Percentiles rank a stretch among this genome's conserved stretches.
Conservation (phyloP, 1,140 invertebrate genomes). For the Drosophila setifemur region DNA sequence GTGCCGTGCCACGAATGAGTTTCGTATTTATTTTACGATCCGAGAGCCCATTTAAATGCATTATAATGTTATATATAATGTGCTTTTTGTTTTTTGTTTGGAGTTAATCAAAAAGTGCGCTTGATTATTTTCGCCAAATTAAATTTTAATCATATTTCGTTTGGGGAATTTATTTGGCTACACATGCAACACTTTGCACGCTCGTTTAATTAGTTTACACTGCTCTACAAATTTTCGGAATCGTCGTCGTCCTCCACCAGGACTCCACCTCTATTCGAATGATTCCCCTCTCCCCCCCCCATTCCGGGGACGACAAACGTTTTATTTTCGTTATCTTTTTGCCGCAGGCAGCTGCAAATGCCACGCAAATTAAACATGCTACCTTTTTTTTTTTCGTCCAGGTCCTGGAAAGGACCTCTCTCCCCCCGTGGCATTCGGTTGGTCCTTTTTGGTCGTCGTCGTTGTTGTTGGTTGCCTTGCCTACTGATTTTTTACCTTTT, state of each 20-base stretch:
- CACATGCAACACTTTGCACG: slow-evolving; percentile 34
- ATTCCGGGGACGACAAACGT: slow-evolving; percentile 57
- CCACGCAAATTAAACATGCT: slow-evolving; percentile 81
- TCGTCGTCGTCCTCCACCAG: slow-evolving; percentile 12
- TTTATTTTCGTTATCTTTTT: slow-evolving; percentile 82
- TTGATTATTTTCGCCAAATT: slow-evolving; percentile 78
- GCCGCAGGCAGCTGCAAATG: slow-evolving; percentile 81
- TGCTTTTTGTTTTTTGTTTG: neutral
- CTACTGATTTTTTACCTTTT: slow-evolving; percentile 72
- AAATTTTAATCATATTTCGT: slow-evolving; percentile 76
- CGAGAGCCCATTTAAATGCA: slow-evolving; percentile 31
- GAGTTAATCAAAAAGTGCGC: slow-evolving; percentile 67
- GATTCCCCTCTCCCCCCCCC: neutral
- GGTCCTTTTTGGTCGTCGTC: slow-evolving; percentile 27
- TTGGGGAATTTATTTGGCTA: slow-evolving; percentile 44
- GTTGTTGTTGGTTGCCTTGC: slow-evolving; percentile 47
- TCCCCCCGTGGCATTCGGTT: neutral
- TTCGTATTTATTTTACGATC: slow-evolving; percentile 17
- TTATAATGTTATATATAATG: too few relatives aligned
- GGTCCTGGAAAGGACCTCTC: too few relatives aligned
- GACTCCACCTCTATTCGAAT: neutral
- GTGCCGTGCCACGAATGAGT: slow-evolving; percentile 20
- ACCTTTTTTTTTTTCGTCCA: slow-evolving; percentile 71
- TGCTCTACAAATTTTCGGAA: slow-evolving; percentile 53
- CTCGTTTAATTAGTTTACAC: slow-evolving; percentile 77